Evolutionary conservation across 2,888 invertebrate genomes (phyloP).

Genomic region (Macroteleia sp.): DNA sequence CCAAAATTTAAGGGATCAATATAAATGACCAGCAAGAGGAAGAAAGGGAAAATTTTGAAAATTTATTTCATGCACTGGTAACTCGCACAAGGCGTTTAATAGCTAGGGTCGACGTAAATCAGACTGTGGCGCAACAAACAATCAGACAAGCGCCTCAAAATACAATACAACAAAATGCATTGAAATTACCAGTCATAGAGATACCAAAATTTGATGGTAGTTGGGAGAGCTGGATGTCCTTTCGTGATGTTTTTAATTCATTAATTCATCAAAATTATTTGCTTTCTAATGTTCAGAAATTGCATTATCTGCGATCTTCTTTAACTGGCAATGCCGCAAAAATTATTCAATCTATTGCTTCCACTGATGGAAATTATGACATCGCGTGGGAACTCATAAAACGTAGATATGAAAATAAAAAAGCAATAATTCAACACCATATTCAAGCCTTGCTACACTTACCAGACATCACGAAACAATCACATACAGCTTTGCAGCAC

Average conservation of each 20-base stretch:
- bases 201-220: constrained; percentile 4
- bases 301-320: constrained; percentile 1
- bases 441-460: not conserved
- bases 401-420: constrained; percentile 4
- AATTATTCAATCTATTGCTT: not conserved
- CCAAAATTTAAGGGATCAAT: too few species aligned
- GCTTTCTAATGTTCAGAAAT: not conserved
- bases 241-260: not conserved
- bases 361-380: not conserved
- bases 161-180: not conserved
- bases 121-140: too few species aligned
- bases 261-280: not conserved
- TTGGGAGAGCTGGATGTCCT: not conserved
- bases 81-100: not conserved
- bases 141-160: not conserved
- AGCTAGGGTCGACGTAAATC: too few species aligned
- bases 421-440: not conserved
- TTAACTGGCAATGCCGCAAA: not conserved
- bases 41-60: not conserved
- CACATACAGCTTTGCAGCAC: not conserved
- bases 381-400: not conserved
- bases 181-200: not conserved
- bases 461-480: not conserved
- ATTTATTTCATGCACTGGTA: not conserved
- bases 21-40: too few species aligned